phyloP scores from a whole-genome alignment of 2,888 invertebrate species.

The Cheilosia scutellata region DNA sequence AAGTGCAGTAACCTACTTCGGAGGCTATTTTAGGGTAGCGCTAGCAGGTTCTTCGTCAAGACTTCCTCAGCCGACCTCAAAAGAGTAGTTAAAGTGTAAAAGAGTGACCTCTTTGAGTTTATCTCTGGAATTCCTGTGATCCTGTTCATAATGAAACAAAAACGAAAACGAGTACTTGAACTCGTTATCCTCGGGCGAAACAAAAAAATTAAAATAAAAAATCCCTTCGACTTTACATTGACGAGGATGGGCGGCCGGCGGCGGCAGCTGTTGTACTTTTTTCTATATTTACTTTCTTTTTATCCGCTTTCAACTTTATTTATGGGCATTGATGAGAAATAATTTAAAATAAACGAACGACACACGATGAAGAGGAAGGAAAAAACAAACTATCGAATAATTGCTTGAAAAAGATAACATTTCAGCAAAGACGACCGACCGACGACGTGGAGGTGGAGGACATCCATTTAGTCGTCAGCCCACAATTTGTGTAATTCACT shows the following conservation, averaged over 20 bases:
- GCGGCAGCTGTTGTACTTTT: neutral
- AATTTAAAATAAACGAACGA: slow-evolving; percentile 44
- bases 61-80: slow-evolving; percentile 51
- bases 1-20: slow-evolving; percentile 57
- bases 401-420: slow-evolving; percentile 34
- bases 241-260: neutral
- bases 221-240: slow-evolving; percentile 4
- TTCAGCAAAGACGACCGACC: neutral
- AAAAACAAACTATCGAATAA: slow-evolving; percentile 41
- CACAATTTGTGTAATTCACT: slow-evolving; percentile 23
- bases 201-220: neutral
- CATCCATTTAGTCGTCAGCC: slow-evolving; percentile 16
- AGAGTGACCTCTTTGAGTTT: slow-evolving; percentile 39
- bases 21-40: slow-evolving; percentile 27
- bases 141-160: slow-evolving; percentile 16
- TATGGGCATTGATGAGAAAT: slow-evolving; percentile 54
- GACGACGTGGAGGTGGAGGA: slow-evolving; percentile 1
- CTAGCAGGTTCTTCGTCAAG: slow-evolving; percentile 36
- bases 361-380: neutral
- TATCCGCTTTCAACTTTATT: slow-evolving; percentile 8
- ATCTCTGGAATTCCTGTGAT: slow-evolving; percentile 29
- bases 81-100: slow-evolving; percentile 33
- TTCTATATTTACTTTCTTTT: neutral
- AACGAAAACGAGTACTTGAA: slow-evolving; percentile 49
- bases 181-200: slow-evolving; percentile 35